Evolutionary conservation across 1,140 invertebrate genomes (phyloP).

Genomic region (Caenorhabditis briggsae): DNA sequence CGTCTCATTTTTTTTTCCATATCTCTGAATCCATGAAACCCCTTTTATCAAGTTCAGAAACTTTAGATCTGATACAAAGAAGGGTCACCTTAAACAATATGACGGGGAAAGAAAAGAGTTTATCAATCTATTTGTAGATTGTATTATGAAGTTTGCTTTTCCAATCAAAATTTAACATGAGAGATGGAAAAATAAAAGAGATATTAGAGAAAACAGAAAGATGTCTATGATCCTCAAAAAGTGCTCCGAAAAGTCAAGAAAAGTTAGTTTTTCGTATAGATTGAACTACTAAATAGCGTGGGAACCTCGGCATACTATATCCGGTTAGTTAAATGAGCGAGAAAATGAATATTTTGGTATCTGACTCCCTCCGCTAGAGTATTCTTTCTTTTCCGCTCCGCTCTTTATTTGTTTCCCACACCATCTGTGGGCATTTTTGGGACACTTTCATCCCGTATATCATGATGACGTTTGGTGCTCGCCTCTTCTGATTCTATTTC

Average conservation of each 20-base stretch:
- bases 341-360: background rate
- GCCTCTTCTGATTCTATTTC: conserved; percentile 29
- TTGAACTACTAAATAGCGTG: conserved; percentile 27
- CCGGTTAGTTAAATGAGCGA: conserved; percentile 4
- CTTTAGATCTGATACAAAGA: no score
- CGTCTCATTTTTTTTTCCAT: no score
- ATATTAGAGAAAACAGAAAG: background rate
- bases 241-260: background rate
- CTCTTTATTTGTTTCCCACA: conserved; percentile 53
- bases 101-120: background rate
- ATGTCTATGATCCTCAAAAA: conserved; percentile 19
- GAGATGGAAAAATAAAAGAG: background rate
- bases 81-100: background rate
- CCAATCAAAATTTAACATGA: background rate
- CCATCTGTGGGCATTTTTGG: conserved; percentile 22
- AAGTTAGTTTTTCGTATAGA: background rate
- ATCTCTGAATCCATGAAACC: no score
- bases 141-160: conserved; percentile 49
- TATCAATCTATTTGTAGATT: conserved; percentile 23
- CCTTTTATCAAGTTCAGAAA: no score
- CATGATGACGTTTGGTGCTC: conserved; percentile 30
- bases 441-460: conserved; percentile 38
- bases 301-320: conserved; percentile 36
- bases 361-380: background rate
- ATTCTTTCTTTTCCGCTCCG: background rate